phyloP scores from a whole-genome alignment of 1,140 invertebrate species.

The Dreissena rostriformis region DNA sequence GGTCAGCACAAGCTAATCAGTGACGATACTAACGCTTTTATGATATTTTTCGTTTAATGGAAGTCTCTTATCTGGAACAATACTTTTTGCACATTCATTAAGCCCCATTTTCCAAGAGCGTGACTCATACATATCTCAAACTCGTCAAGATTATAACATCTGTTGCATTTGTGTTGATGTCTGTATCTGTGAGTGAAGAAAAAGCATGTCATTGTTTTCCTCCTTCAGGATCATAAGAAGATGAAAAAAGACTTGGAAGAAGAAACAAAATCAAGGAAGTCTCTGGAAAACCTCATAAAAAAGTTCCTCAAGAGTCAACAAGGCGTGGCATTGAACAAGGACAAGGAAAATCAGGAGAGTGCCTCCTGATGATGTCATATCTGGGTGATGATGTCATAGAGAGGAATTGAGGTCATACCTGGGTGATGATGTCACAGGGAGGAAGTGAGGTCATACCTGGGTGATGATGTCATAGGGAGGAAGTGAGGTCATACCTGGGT shows the following conservation, averaged over 20 bases:
- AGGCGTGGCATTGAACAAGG: conserved; percentile 19
- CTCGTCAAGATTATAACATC: neutral
- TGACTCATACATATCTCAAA: neutral
- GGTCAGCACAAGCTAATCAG: too few relatives aligned
- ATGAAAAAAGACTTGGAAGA: conserved; percentile 46
- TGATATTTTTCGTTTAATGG: too few relatives aligned
- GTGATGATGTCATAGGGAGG: too few relatives aligned
- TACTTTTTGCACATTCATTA: neutral
- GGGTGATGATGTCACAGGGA: too few relatives aligned
- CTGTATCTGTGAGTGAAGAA: neutral
- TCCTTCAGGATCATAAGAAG: conserved; percentile 51
- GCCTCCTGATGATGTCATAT: too few relatives aligned
- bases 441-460: too few relatives aligned
- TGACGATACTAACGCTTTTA: too few relatives aligned
- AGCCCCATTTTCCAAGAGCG: neutral
- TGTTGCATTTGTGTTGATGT: neutral
- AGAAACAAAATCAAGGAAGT: conserved; percentile 38
- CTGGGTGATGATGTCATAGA: too few relatives aligned
- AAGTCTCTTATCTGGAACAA: neutral
- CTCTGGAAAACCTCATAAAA: conserved; percentile 43
- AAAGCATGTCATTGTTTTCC: neutral
- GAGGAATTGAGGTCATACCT: too few relatives aligned
- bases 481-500: too few relatives aligned
- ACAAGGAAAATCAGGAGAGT: conserved; percentile 31
- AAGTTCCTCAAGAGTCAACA: conserved; percentile 45